Conservation (phyloP, 1,140 invertebrate species). For the Tigriopus japonicus region DNA sequence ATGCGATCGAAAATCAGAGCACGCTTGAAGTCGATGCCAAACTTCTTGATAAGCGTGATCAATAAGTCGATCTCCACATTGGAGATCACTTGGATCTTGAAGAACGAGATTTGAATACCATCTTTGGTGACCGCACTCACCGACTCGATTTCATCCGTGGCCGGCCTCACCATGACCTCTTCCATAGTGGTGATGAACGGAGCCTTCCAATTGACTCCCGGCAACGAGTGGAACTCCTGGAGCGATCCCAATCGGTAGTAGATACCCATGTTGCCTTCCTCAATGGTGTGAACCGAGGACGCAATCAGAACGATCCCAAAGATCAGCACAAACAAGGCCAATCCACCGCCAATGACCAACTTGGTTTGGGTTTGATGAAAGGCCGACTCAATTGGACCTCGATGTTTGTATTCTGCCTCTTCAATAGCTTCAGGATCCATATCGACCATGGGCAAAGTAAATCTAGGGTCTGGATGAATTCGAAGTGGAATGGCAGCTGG, state of each 20-base stretch:
- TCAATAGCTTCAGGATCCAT: no score
- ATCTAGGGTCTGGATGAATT: no score
- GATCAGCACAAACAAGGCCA: not conserved
- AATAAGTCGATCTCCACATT: not conserved
- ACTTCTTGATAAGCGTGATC: not conserved
- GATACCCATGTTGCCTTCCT: slow-evolving; percentile 11
- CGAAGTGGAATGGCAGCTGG: no score
- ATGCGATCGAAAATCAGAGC: slow-evolving; percentile 5
- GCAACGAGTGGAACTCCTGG: not conserved
- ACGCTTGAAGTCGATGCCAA: not conserved
- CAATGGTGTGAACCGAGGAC: slow-evolving; percentile 1
- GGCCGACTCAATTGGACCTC: not conserved
- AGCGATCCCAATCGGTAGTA: slow-evolving; percentile 4
- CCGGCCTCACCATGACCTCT: not conserved
- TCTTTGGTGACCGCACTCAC: slow-evolving; percentile 2
- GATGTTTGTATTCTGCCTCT: no score
- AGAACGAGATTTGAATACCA: slow-evolving; percentile 5
- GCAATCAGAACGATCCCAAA: not conserved
- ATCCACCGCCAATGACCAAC: not conserved
- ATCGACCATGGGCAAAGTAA: no score
- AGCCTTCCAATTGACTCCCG: slow-evolving; percentile 1
- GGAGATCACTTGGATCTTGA: slow-evolving; percentile 4
- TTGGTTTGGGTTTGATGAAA: not conserved
- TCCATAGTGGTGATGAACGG: slow-evolving; percentile 1
- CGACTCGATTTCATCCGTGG: not conserved